phyloP scores from a whole-genome alignment of 2,888 invertebrate species.

The Pristionchus japonicus region DNA sequence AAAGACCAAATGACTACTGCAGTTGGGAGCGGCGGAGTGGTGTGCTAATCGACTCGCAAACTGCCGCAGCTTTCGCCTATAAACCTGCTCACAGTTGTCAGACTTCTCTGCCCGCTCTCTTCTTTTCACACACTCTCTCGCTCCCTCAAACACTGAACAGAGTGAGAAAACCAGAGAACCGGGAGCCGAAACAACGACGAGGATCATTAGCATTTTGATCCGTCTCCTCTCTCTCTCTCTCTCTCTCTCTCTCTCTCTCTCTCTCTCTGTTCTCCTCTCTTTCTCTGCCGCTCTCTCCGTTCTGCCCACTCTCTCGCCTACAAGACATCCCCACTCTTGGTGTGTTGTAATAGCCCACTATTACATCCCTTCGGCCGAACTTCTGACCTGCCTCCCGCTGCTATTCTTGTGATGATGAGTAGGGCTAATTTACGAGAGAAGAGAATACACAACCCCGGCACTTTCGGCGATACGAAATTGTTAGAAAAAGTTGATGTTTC shows the following conservation, averaged over 20 bases:
- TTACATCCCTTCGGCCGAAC: slow-evolving; percentile 21
- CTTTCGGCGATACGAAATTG: neutral
- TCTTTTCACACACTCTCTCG: neutral
- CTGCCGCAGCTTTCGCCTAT: slow-evolving; percentile 8
- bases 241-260: neutral
- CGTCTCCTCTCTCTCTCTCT: neutral
- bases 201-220: slow-evolving; percentile 27
- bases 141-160: neutral
- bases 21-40: neutral
- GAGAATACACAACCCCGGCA: neutral
- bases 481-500: neutral
- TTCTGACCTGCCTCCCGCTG: neutral
- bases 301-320: neutral
- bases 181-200: neutral
- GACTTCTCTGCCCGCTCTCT: neutral
- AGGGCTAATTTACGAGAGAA: neutral
- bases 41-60: slow-evolving; percentile 24
- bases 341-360: slow-evolving; percentile 25
- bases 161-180: neutral
- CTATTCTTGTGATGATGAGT: slow-evolving; percentile 25
- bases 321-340: slow-evolving; percentile 17
- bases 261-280: neutral
- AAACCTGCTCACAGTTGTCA: slow-evolving; percentile 26
- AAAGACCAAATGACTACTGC: neutral
- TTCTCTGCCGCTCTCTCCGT: neutral